These are phyloP conservation scores for Stegophylla sp. DNA, from an alignment of 2,888 invertebrate genomes.

Conservation along the genomic window DNA sequence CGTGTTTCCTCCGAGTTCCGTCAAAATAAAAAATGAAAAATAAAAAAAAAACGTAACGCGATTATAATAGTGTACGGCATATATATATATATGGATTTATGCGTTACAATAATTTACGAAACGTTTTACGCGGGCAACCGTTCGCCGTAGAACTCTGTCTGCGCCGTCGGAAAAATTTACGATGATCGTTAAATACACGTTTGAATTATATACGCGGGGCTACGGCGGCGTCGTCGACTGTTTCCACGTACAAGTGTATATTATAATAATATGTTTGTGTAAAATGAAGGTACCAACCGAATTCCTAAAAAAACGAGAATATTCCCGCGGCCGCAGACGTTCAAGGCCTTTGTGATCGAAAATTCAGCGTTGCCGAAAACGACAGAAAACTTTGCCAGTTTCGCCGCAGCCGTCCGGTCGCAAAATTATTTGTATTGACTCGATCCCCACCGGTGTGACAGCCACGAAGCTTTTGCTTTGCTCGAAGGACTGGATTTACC, in stretches of 20 bases:
- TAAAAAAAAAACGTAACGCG: too few relatives aligned
- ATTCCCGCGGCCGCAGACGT: slow-evolving; percentile 34
- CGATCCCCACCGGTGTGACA: not conserved
- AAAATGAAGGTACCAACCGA: too few relatives aligned
- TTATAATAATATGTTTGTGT: not conserved
- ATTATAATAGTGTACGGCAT: too few relatives aligned
- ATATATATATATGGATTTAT: too few relatives aligned
- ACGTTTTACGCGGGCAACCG: too few relatives aligned
- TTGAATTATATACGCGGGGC: slow-evolving; percentile 20
- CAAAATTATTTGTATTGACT: not conserved
- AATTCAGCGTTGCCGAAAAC: slow-evolving; percentile 20
- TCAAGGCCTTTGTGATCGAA: slow-evolving; percentile 39
- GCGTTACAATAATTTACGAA: too few relatives aligned
- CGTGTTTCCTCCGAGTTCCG: too few relatives aligned
- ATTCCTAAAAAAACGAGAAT: slow-evolving; percentile 41
- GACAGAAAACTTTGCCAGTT: not conserved
- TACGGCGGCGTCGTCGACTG: not conserved
- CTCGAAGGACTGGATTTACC: too few relatives aligned
- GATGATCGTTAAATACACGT: slow-evolving; percentile 30
- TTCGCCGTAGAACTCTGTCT: not conserved
- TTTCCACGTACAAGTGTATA: not conserved
- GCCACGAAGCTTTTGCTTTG: too few relatives aligned
- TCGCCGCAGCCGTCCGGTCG: not conserved
- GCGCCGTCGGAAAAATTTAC: slow-evolving; percentile 14
- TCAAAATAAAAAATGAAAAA: too few relatives aligned